Conservation (phyloP, 2,888 invertebrate genomes). For the Plusia festucae region DNA sequence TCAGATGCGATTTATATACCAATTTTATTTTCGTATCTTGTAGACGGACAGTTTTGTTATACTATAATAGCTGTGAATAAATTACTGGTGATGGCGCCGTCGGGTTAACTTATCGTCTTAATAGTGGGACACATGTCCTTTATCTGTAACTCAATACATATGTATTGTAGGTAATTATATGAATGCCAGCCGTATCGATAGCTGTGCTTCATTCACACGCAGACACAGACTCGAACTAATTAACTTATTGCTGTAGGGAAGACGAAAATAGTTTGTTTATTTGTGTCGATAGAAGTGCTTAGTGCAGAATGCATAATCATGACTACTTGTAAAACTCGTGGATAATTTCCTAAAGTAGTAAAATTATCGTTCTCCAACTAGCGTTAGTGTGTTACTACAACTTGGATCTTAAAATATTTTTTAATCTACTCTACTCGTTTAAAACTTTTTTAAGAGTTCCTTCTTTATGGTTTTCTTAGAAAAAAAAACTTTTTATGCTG, state of each 20-base stretch:
- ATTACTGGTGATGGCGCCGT: constrained; percentile 71
- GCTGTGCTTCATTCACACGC: constrained; percentile 50
- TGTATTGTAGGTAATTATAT: constrained; percentile 52
- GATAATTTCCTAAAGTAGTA: neutral
- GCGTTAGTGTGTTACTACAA: too few species aligned
- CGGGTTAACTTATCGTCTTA: constrained; percentile 71
- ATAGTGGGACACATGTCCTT: constrained; percentile 71
- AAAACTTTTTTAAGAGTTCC: neutral
- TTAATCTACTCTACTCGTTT: neutral
- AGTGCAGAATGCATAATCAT: constrained; percentile 1
- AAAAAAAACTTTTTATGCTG: too few species aligned
- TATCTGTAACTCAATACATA: constrained; percentile 57
- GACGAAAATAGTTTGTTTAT: constrained; percentile 9
- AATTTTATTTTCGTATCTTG: constrained; percentile 54
- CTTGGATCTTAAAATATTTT: neutral
- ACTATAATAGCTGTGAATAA: constrained; percentile 56
- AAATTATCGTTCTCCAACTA: too few species aligned
- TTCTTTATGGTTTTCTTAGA: too few species aligned
- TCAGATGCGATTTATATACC: constrained; percentile 47
- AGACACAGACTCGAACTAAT: constrained; percentile 32
- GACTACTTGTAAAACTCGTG: neutral
- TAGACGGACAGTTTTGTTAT: constrained; percentile 44
- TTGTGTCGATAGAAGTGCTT: neutral
- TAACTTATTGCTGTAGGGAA: constrained; percentile 19
- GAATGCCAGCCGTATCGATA: constrained; percentile 49